A percentile compares a stretch with the other conserved stretches of the same genome.
These are phyloP conservation scores for Dinoponera quadriceps DNA, from an alignment of 1,140 invertebrate species.

Conservation along the genomic window DNA sequence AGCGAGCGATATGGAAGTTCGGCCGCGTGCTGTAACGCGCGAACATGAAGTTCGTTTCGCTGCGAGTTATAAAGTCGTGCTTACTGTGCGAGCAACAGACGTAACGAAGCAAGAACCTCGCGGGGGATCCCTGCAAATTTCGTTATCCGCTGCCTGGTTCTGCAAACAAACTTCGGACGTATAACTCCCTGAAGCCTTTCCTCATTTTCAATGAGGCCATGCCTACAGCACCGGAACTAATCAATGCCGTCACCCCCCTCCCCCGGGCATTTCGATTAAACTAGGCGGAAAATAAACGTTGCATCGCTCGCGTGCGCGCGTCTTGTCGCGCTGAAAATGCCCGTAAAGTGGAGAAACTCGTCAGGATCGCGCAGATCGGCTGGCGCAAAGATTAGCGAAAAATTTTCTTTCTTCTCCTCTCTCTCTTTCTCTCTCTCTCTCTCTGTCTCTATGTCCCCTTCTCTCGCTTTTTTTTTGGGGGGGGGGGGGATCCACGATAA, in stretches of 20 bases:
- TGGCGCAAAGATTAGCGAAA: too few relatives aligned
- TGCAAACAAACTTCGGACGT: constrained; percentile 57
- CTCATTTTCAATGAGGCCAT: constrained; percentile 20
- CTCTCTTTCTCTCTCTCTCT: background rate
- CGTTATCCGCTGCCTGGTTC: constrained; percentile 35
- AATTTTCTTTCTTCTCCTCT: background rate
- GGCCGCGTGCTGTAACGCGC: background rate
- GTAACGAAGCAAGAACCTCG: constrained; percentile 65
- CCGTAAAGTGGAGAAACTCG: background rate
- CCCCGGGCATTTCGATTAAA: background rate
- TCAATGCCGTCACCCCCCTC: constrained; percentile 5
- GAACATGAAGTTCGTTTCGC: constrained; percentile 35
- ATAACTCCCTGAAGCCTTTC: constrained; percentile 30
- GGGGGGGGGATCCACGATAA: background rate
- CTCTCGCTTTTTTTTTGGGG: background rate
- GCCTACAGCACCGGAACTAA: constrained; percentile 38
- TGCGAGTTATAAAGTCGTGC: constrained; percentile 42
- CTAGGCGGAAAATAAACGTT: constrained; percentile 18
- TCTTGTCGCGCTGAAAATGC: background rate
- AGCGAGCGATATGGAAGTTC: background rate
- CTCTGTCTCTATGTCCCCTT: background rate
- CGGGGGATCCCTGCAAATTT: constrained; percentile 63
- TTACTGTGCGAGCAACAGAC: constrained; percentile 39
- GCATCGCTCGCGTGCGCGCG: background rate
- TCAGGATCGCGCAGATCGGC: background rate